Evolutionary conservation across 2,888 invertebrate species (phyloP), one percentile per base, ranked within the genome.

Genomic region (Trisateles emortualis): DNA sequence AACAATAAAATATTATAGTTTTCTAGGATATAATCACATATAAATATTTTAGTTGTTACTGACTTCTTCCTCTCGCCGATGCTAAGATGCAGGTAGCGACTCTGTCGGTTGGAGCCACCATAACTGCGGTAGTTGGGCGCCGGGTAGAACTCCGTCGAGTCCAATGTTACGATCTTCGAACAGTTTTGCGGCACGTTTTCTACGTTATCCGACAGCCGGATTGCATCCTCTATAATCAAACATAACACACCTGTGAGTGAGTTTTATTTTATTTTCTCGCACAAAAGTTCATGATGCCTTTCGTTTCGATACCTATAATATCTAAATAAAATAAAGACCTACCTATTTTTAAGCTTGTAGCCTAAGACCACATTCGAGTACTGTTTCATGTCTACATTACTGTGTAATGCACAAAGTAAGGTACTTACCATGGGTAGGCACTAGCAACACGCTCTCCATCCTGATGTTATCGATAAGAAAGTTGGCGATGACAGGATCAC

Each of bases 401-500:
- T n/a, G n/a, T n/a, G n/a, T n/a, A n/a, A n/a, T n/a, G n/a, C n/a
- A n/a, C n/a, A n/a, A n/a, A n/a, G n/a, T n/a, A n/a, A n/a, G 8
- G 8, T 26, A 26, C 8, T 26, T 4, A 92, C 92, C 87, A 30
- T 94, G 94, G 2, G 94, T 94, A 1, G 95, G 95, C 57, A 98
- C 96, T 16, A 99, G 92, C 52, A 98, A 88, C 24, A 97, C 94
- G 41, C 93, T 93, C 88, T 99, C 98, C 44, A 97, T 90, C 39
- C 87, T 84, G 8, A 94, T 72, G 76, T 95, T 95, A 91, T 99
- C 98, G 49, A 99, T 96, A 24, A 99, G 93, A 78, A 95, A 96
- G 92, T 99, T 99, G 68, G 95, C 94, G 0, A 98, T 95, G 10
- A 97, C 94, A 0, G 96, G 94, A 89, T 98, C 96, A 2, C 93